Evolutionary conservation across 2,797 vertebrate genomes (phyloP), one percentile per base, ranked within the genome.

Genomic region (Florisuga fusca): DNA sequence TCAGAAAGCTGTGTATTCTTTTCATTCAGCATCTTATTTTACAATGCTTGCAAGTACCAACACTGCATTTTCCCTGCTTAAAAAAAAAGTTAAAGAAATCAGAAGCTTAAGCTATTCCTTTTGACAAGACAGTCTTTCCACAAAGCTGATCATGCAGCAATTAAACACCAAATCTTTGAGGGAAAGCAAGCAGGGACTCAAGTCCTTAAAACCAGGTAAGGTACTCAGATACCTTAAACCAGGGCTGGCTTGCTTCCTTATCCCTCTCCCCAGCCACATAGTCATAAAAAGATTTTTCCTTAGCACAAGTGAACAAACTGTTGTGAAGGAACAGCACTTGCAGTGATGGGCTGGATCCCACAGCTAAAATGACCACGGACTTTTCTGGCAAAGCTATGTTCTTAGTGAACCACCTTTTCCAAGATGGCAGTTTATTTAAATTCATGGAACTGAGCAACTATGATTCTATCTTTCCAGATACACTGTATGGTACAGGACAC

Each of bases 401-500:
- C 21, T 75, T n/a, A 87, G 36, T 9, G 41, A 71, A 64, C 68
- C 22, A 79, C 14, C 19, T 90, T 7, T 10, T 68, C 38, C 36
- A 53, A 34, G 23, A 13, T 57, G 23, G 43, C 77, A 0, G 13
- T 80, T 89, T 13, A 57, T 57, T 67, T 41, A 41, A 67, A 80
- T 66, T 50, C 58, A 87, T n/a, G 85, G 50, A 34, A 67, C 45
- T n/a, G 19, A 80, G 57, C 15, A 59, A 20, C 19, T 6, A 13
- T 1, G 6, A 67, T 46, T 87, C 31, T n/a, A 57, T 36, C 45
- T 27, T 64, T 64, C 46, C 73, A 88, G 34, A 64, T 31, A 27
- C 23, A 53, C 26, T 48, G 2, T 1, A 51, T 0, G 1, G 13
- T 0, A 0, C 1, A 17, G 2, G 15, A n/a, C 17, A 15, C 11